Base-by-base conservation (phyloP, 1,140 invertebrate species). In the Chlorops oryzae region DNA sequence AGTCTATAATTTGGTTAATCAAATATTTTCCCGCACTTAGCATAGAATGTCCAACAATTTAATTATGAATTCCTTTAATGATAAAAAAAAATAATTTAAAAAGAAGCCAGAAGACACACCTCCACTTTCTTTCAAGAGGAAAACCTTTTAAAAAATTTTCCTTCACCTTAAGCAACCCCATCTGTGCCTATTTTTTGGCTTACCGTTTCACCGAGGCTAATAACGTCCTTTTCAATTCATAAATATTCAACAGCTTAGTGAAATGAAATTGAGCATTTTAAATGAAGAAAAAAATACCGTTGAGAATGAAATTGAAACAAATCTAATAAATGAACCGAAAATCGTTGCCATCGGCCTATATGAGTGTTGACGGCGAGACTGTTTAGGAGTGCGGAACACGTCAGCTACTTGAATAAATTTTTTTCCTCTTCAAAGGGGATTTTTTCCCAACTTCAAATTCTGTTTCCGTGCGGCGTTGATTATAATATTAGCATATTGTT, bases 251-350 rank as follows among this genome's bases (percentile, higher is more conserved):
- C 50, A 46, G 43, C 32, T 51, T 45, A n/a, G n/a, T n/a, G n/a
- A n/a, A n/a, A n/a, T n/a, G n/a, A n/a, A n/a, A n/a, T n/a, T n/a
- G n/a, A n/a, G n/a, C n/a, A n/a, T n/a, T n/a, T n/a, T n/a, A n/a
- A n/a, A n/a, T n/a, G n/a, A n/a, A n/a, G n/a, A n/a, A n/a, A n/a
- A n/a, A n/a, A n/a, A n/a, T n/a, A n/a, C n/a, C n/a, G n/a, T n/a
- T n/a, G n/a, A n/a, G n/a, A n/a, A 62, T 59, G 52, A 63, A 63
- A 61, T 58, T 68, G 61, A 56, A 60, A 45, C 53, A 59, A 68
- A 68, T 65, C 65, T 63, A 68, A 68, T 68, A 68, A 68, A 68
- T 65, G 61, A 65, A 67, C 64, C 61, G 60, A 63, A 63, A 68
- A 68, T 45, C 28, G 28, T 46, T n/a, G 22, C 15, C 10, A 17